phyloP scores from a whole-genome alignment of 2,888 invertebrate species.

The Auanema freiburgensis region DNA sequence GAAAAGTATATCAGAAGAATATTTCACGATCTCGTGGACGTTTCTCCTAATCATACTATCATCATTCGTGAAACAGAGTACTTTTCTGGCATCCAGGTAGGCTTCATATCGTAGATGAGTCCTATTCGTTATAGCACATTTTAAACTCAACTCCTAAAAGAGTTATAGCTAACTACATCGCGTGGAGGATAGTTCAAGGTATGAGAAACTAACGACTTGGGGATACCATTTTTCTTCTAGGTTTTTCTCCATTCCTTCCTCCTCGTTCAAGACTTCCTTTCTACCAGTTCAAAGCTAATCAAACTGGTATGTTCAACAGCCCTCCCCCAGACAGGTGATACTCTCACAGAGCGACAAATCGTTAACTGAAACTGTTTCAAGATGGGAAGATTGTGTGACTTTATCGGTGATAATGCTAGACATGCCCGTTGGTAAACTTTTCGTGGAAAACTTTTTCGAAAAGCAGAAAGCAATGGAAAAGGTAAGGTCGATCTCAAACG shows the following conservation, averaged over 20 bases:
- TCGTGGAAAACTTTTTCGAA: constrained; percentile 63
- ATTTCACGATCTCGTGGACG: constrained; percentile 48
- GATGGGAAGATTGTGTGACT: constrained; percentile 63
- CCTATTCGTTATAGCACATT: constrained; percentile 43
- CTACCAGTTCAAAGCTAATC: constrained; percentile 61
- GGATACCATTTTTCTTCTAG: constrained; percentile 19
- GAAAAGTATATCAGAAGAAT: constrained; percentile 46
- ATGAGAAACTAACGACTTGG: constrained; percentile 9
- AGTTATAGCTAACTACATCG: constrained; percentile 57
- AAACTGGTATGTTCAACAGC: constrained; percentile 57
- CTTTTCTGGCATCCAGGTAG: constrained; percentile 51
- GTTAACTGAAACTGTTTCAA: constrained; percentile 21
- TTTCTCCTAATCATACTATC: constrained; percentile 54
- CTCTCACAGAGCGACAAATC: background rate
- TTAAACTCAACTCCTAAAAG: constrained; percentile 50
- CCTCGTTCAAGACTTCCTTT: constrained; percentile 49
- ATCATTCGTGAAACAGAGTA: constrained; percentile 58
- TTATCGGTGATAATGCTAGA: constrained; percentile 59
- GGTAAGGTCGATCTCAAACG: constrained; percentile 22
- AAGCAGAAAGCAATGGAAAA: constrained; percentile 54
- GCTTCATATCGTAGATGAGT: background rate
- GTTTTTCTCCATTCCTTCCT: constrained; percentile 57
- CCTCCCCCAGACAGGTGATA: constrained; percentile 46
- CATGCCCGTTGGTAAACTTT: constrained; percentile 62
- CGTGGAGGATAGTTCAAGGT: constrained; percentile 60